These are phyloP conservation scores for Onychostruthus taczanowskii DNA, from an alignment of 2,113 vertebrate genomes.

Conservation along the genomic window DNA sequence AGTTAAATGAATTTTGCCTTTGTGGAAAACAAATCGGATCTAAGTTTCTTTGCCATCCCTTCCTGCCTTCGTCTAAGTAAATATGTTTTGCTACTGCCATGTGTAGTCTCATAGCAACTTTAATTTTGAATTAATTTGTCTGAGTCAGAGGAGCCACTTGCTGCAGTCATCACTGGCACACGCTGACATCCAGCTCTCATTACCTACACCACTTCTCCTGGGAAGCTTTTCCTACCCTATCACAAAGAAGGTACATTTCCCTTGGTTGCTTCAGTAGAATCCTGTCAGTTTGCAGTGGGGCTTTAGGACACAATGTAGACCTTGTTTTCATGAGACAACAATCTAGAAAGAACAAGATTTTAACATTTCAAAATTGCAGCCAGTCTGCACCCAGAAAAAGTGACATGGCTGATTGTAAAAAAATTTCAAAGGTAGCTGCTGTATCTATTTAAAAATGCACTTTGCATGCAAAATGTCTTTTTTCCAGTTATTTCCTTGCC, in stretches of 20 bases:
- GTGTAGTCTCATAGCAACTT: neutral
- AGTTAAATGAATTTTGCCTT: neutral
- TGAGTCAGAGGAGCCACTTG: neutral
- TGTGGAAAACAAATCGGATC: neutral
- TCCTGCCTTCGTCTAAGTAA: neutral
- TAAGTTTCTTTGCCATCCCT: neutral
- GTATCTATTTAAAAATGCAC: neutral
- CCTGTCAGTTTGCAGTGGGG: neutral
- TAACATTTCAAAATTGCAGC: neutral
- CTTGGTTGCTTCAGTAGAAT: neutral
- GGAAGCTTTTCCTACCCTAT: neutral
- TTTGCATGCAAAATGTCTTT: neutral
- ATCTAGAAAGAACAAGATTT: neutral
- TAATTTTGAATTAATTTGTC: neutral
- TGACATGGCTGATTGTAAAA: neutral
- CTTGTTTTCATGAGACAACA: neutral
- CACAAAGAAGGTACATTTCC: neutral
- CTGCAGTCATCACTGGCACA: neutral
- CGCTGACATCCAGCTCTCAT: neutral
- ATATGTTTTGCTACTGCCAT: neutral
- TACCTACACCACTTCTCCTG: neutral
- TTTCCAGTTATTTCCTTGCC: neutral
- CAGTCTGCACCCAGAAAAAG: neutral
- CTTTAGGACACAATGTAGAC: neutral
- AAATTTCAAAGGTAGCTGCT: neutral